Evolutionary conservation across 2,888 invertebrate genomes (phyloP), one percentile per base, ranked within the genome.

Genomic region (Hipparchia semele): DNA sequence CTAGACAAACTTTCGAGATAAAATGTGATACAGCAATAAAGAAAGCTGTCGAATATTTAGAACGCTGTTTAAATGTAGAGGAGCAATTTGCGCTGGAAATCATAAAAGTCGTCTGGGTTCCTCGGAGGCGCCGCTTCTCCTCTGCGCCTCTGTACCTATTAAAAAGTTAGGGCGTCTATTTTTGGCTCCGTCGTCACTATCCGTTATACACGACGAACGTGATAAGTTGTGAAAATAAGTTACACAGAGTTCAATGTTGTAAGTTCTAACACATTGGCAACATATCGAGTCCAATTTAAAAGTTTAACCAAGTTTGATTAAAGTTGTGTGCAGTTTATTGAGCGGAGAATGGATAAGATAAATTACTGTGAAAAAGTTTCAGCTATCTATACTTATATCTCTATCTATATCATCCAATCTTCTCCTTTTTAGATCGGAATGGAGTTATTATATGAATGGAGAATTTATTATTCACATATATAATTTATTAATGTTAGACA

Each of bases 121-220:
- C 85, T 80, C 80, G 84, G 82, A 90, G 89, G 90, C 89, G 89
- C 80, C 80, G 79, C 76, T 75, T 77, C 76, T 80, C 58, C 23
- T 8, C 58, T 58, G 81, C 82, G 80, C 80, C 83, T 86, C 82
- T 83, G 79, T 84, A 84, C 86, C 87, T 90, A 90, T 90, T 92
- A 90, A 91, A 90, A 92, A 91, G 79, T 81, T 86, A 87, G 88
- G 88, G 87, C 82, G 84, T 88, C 89, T 92, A 92, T 92, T 91
- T 91, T 90, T 89, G 87, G 88, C 84, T 80, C 82, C 83, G 84
- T 86, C 87, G 84, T 78, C 80, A 75, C 78, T 72, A 76, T 76
- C 75, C 78, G 76, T 8, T 1, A 49, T 78, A 78, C 79, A 80
- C 80, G 79, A 81, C 78, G 77, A 86, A 89, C 86, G 87, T 86